Evolutionary conservation across 2,888 invertebrate genomes (phyloP), one percentile per base, ranked within the genome.

Genomic region (Nudaria mundana): DNA sequence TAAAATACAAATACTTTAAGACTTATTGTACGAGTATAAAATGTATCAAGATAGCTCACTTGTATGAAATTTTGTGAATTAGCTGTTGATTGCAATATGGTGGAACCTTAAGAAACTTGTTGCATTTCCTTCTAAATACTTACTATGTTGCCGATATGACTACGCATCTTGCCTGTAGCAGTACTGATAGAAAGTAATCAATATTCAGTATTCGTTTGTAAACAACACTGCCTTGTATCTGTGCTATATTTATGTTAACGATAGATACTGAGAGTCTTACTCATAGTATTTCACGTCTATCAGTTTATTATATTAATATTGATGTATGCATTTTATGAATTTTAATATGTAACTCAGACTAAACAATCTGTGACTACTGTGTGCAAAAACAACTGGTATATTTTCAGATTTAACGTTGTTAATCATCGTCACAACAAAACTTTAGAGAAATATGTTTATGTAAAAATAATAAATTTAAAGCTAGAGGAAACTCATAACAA

Each of bases 401-500:
- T 49, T 46, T 39, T 44, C 41, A 50, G 56, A 56, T 57, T 56
- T 53, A 56, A 56, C 49, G 28, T 35, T 22, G 28, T 35, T 22
- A 14, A 18, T 7, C 5, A 5, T 20, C 25, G 10, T 35, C 16
- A 24, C 30, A 12, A 24, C 24, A 24, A 18, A 55, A 34, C 37
- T 49, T 42, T 56, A 34, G 44, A 48, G 49, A 39, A 53, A 48
- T 49, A 41, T 53, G n/a, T n/a, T n/a, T n/a, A 45, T 53, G 20
- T 20, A 20, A 7, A 45, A 60, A 61, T 45, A 48, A 56, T 15
- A 47, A 65, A 68, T 62, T 52, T 67, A 67, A 64, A 76, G 71
- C 71, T 64, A 63, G 67, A 66, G 62, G 60, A 65, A 63, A 66
- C 71, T 71, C 69, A 65, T 67, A 62, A 71, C 74, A 86, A 87